Conservation (phyloP, 2,888 invertebrate species). For the Hydrotaea cyrtoneurina region DNA sequence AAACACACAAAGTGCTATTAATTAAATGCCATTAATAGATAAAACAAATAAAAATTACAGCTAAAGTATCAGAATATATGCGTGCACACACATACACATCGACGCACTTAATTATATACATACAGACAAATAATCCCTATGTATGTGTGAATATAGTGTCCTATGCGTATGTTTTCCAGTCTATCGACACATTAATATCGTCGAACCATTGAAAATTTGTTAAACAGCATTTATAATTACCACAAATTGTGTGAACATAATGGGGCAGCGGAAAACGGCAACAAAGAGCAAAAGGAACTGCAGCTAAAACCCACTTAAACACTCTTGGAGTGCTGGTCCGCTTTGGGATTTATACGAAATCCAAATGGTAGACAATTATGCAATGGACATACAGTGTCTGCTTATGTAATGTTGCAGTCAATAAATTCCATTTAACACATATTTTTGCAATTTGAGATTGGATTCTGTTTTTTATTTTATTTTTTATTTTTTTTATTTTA, state of each 20-base stretch:
- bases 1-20: constrained; percentile 46
- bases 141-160: neutral
- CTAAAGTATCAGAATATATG: neutral
- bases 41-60: constrained; percentile 44
- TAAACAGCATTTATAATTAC: constrained; percentile 42
- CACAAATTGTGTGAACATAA: constrained; percentile 37
- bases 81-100: neutral
- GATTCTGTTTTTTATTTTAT: too few species aligned
- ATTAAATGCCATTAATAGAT: constrained; percentile 54
- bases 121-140: neutral
- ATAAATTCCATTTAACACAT: too few species aligned
- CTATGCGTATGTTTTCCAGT: neutral
- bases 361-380: constrained; percentile 5
- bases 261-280: neutral
- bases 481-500: too few species aligned
- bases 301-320: neutral
- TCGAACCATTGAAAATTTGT: neutral
- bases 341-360: constrained; percentile 19
- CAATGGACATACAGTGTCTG: neutral
- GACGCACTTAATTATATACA: neutral
- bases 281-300: neutral
- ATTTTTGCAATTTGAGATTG: too few species aligned
- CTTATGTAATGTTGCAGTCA: neutral
- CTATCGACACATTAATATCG: neutral
- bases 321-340: neutral